phyloP scores from a whole-genome alignment of 2,113 vertebrate species.

The Eidolon helvum region DNA sequence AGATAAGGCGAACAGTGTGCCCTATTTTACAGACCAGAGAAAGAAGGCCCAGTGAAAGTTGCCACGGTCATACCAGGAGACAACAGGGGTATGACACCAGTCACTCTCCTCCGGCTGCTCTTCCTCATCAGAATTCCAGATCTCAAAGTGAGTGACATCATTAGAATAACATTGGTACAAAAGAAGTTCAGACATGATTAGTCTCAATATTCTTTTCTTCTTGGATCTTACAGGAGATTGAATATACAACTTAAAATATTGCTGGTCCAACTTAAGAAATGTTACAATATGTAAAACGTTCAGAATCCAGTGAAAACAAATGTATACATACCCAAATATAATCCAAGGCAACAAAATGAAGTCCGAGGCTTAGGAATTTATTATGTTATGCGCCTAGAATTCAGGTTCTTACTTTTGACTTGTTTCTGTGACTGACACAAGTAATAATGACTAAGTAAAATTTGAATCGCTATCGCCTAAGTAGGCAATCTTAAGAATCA shows the following conservation, averaged over 20 bases:
- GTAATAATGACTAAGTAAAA: slow-evolving; percentile 18
- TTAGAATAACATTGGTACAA: background rate
- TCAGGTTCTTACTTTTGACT: background rate
- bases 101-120: background rate
- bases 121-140: background rate
- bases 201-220: background rate
- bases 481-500: background rate
- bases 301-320: slow-evolving; percentile 23
- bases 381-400: background rate
- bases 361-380: background rate
- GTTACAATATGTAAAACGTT: background rate
- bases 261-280: background rate
- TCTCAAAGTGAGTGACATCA: background rate
- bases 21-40: background rate
- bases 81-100: background rate
- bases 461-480: background rate
- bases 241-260: background rate
- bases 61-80: background rate
- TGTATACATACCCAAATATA: background rate
- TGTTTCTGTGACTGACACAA: background rate
- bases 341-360: background rate
- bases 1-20: background rate
- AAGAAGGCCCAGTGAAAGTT: background rate
- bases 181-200: background rate
- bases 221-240: background rate